Evolutionary conservation across 2,113 vertebrate species (phyloP), one percentile per base, ranked within the genome.

Genomic region (Thinocorus orbignyianus): DNA sequence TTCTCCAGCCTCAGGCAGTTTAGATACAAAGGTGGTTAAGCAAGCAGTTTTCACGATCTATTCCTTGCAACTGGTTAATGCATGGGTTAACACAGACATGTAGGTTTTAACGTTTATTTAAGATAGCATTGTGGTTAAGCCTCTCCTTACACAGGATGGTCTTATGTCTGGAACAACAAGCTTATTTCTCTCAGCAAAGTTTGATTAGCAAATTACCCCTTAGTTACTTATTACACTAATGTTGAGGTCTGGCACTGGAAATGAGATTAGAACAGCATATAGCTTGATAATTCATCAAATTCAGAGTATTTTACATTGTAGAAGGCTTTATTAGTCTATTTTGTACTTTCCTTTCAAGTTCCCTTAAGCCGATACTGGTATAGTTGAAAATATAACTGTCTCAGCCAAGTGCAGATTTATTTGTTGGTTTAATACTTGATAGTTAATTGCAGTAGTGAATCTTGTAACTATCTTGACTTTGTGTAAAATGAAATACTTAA

Each of bases 291-390:
- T 65, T 71, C 10, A 51, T 70, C 11, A 58, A 25, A 57, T 18
- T 41, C 2, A 16, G 26, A 11, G 4, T 1, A 3, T 77, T 81
- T 49, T 11, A 35, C 60, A 31, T 26, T 35, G 4, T 35, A 28
- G 23, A 46, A 46, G 24, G 8, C 28, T 39, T 72, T 72, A 6
- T 71, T 69, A 28, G 25, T 64, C 5, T 81, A 7, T 44, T 12
- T 23, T 78, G 18, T n/a, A 6, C 55, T 70, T 66, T 39, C 5
- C 10, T 77, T 52, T 90, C 28, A 81, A 44, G 22, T 9, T 85
- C 0, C 0, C 54, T 51, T 68, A 49, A 1, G 1, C 11, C 39
- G 11, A 28, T 81, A 39, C 33, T 70, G 24, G 5, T 61, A 11
- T 33, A 42, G 9, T 39, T 86, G 26, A 52, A 89, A 57, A 68